phyloP scores from a whole-genome alignment of 2,797 vertebrate genomes.

The Premnoplex brunnescens region DNA sequence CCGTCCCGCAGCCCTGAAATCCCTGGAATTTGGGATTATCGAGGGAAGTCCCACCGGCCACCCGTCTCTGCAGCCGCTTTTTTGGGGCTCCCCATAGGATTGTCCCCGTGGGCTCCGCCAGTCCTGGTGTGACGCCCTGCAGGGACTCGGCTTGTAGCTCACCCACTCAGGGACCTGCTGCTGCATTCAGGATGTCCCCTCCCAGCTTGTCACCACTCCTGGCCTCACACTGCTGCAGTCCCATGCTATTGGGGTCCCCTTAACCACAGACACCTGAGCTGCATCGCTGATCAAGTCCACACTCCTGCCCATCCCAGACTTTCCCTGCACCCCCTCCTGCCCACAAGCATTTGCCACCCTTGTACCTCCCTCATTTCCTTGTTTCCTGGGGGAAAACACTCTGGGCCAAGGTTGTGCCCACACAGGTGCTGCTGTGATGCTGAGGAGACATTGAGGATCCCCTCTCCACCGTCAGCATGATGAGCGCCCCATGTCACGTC shows the following conservation, averaged over 20 bases:
- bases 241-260: background rate
- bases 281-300: background rate
- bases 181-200: background rate
- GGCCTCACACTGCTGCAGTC: background rate
- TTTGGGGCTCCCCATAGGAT: rapidly evolving
- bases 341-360: background rate
- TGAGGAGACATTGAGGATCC: rapidly evolving
- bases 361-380: background rate
- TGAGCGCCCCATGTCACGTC: rapidly evolving
- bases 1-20: background rate
- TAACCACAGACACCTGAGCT: too few relatives aligned
- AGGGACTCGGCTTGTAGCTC: background rate
- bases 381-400: rapidly evolving
- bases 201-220: background rate
- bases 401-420: background rate
- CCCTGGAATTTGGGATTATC: rapidly evolving
- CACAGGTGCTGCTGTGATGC: background rate
- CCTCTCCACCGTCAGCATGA: background rate
- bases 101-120: too few relatives aligned
- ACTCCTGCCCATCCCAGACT: background rate
- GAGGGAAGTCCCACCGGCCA: background rate
- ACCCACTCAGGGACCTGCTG: too few relatives aligned
- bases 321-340: background rate
- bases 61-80: rapidly evolving
- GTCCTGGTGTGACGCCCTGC: background rate